phyloP scores from a whole-genome alignment of 2,888 invertebrate genomes.

The Allolobophora icterica region DNA sequence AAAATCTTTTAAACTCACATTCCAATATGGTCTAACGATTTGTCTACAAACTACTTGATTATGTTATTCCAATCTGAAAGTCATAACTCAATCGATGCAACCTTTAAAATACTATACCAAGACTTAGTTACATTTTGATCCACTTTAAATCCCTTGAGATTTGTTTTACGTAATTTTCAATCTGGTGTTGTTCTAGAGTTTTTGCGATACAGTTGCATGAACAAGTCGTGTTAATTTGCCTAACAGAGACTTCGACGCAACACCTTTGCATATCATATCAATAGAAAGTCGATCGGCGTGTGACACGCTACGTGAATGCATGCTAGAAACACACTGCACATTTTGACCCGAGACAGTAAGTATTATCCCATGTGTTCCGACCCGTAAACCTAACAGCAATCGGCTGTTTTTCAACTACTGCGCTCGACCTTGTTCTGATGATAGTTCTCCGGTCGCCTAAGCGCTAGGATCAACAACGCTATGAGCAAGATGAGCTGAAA shows the following conservation, averaged over 20 bases:
- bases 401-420: not conserved
- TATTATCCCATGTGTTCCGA: not conserved
- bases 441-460: not conserved
- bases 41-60: not conserved
- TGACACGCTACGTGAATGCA: not conserved
- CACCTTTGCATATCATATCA: not conserved
- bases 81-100: not conserved
- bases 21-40: not conserved
- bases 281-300: not conserved
- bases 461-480: not conserved
- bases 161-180: not conserved
- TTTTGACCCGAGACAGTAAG: no score
- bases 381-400: not conserved
- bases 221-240: not conserved
- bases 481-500: conserved; percentile 4
- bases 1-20: not conserved
- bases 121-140: not conserved
- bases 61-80: not conserved
- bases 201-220: not conserved
- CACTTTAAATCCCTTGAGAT: not conserved
- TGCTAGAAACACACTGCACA: not conserved
- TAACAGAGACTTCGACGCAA: not conserved
- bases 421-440: not conserved
- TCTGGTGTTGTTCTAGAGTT: not conserved
- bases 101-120: not conserved